Conservation (phyloP, 2,113 vertebrate genomes). For the Lophius piscatorius region DNA sequence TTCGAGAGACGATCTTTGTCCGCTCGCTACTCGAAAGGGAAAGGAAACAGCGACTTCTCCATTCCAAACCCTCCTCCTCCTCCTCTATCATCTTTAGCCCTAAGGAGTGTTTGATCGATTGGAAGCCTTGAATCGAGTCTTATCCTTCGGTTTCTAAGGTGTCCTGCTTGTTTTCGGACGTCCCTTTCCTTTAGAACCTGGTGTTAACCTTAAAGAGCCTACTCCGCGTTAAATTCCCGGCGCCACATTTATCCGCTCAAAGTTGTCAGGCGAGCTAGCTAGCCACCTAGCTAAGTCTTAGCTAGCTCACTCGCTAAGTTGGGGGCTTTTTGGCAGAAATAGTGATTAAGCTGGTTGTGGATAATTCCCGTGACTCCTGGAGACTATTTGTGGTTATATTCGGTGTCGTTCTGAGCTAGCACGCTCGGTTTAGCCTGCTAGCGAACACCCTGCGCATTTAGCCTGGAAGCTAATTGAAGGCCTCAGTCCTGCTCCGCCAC, state of each 20-base stretch:
- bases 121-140: conserved; percentile 30
- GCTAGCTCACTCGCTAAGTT: conserved; percentile 56
- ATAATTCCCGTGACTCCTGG: neutral
- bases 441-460: conserved; percentile 71
- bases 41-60: conserved; percentile 73
- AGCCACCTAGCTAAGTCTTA: conserved; percentile 58
- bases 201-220: conserved; percentile 16
- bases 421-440: conserved; percentile 60
- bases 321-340: neutral
- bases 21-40: conserved; percentile 70
- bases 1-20: conserved; percentile 54
- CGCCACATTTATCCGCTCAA: conserved; percentile 58
- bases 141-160: conserved; percentile 17
- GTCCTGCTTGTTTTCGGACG: conserved; percentile 6
- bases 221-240: conserved; percentile 27
- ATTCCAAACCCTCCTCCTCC: conserved; percentile 51
- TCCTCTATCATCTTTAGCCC: conserved; percentile 45
- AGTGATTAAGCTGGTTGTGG: neutral
- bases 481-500: conserved; percentile 54
- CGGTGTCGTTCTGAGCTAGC: conserved; percentile 38
- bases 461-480: conserved; percentile 67
- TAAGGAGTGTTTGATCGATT: conserved; percentile 53
- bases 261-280: conserved; percentile 67
- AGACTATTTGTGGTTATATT: neutral
- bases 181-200: conserved; percentile 18